phyloP scores from a whole-genome alignment of 2,888 invertebrate genomes.

The Rotaria socialis region DNA sequence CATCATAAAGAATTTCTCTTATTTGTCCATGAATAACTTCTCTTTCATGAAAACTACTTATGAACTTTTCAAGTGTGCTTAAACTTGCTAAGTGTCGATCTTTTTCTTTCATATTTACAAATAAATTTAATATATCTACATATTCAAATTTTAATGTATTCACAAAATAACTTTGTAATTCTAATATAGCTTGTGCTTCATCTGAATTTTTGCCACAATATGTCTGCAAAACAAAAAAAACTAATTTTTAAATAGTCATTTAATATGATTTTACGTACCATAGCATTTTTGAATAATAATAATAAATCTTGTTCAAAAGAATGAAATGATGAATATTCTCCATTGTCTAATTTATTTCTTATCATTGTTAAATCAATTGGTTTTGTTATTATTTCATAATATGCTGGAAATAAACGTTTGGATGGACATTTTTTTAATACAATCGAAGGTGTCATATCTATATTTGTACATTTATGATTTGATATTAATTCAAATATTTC shows the following conservation, averaged over 20 bases:
- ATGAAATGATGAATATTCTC: conserved; percentile 71
- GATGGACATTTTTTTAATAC: conserved; percentile 31
- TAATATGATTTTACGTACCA: neutral
- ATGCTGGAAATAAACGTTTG: conserved; percentile 73
- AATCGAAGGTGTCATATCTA: neutral
- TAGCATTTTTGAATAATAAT: conserved; percentile 88
- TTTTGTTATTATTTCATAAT: conserved; percentile 84
- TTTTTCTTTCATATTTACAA: neutral
- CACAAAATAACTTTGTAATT: neutral
- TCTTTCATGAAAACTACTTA: neutral
- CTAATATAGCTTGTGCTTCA: neutral
- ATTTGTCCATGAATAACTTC: neutral
- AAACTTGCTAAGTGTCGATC: neutral
- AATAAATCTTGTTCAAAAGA: conserved; percentile 84
- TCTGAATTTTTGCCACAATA: conserved; percentile 3
- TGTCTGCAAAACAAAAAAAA: neutral
- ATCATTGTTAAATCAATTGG: conserved; percentile 91
- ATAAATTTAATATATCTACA: neutral
- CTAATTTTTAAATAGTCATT: neutral
- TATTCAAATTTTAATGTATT: neutral
- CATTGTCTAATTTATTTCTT: conserved; percentile 79
- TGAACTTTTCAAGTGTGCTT: neutral
- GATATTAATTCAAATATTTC: neutral
- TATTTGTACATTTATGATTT: neutral
- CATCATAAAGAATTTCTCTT: neutral